Evolutionary conservation across 2,888 invertebrate species (phyloP).

Genomic region (Caenorhabditis imperialis): DNA sequence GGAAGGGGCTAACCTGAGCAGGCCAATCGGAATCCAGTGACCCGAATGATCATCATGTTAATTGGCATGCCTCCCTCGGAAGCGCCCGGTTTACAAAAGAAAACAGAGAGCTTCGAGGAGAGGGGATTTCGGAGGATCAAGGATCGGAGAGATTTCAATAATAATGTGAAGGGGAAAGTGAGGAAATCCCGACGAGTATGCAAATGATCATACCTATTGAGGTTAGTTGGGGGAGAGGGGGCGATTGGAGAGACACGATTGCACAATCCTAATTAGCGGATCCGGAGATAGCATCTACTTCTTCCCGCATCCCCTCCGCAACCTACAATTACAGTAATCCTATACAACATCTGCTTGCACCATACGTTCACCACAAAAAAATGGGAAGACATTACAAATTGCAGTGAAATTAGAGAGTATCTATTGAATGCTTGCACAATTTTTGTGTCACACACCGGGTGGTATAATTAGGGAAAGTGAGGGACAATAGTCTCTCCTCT

Average conservation of each 20-base stretch:
- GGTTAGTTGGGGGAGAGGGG: too few species aligned
- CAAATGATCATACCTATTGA: too few species aligned
- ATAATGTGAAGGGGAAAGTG: too few species aligned
- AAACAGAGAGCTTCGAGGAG: constrained; percentile 5
- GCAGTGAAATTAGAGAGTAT: constrained; percentile 38
- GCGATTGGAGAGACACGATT: too few species aligned
- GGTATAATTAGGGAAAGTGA: constrained; percentile 26
- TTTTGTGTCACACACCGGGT: constrained; percentile 42
- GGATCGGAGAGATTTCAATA: too few species aligned
- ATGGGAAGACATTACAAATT: constrained; percentile 10
- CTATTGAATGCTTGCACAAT: constrained; percentile 36
- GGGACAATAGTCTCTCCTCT: constrained; percentile 31
- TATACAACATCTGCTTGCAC: constrained; percentile 10
- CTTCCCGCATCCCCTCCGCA: constrained; percentile 31
- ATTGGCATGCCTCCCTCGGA: constrained; percentile 35
- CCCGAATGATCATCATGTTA: constrained; percentile 44
- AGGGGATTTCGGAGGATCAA: too few species aligned
- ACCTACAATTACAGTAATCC: constrained; percentile 44
- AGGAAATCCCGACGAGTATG: too few species aligned
- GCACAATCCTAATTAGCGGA: constrained; percentile 49
- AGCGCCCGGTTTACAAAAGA: not conserved
- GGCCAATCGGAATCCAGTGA: constrained; percentile 54
- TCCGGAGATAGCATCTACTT: constrained; percentile 14
- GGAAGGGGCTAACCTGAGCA: constrained; percentile 51
- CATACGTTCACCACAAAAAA: constrained; percentile 19